Evolutionary conservation across 2,797 vertebrate genomes (phyloP).

Genomic region (Alca torda): DNA sequence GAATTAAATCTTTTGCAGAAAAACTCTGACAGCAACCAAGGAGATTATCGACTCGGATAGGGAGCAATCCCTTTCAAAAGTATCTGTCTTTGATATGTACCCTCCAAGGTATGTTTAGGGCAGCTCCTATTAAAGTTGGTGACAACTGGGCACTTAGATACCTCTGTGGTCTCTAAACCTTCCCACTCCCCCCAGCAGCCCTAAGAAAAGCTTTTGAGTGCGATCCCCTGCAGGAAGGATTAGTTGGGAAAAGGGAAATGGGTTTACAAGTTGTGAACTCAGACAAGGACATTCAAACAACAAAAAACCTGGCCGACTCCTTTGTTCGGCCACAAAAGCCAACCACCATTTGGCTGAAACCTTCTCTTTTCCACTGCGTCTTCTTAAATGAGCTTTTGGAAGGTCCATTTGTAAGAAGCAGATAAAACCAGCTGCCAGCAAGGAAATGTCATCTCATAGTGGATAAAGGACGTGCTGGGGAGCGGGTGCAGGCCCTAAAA

Average conservation of each 20-base stretch:
- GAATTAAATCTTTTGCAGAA: neutral
- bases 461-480: neutral
- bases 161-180: neutral
- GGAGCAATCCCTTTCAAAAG: neutral
- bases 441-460: neutral
- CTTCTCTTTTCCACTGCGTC: neutral
- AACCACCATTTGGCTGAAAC: conserved; percentile 21
- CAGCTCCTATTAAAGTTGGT: neutral
- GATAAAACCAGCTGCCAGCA: neutral
- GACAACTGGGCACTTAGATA: conserved; percentile 21
- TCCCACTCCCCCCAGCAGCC: neutral
- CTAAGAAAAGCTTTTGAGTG: neutral
- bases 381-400: conserved; percentile 3
- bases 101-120: neutral
- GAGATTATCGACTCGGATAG: neutral
- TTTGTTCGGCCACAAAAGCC: conserved; percentile 47
- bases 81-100: neutral
- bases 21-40: neutral
- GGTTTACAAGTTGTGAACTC: conserved; percentile 42
- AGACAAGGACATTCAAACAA: neutral
- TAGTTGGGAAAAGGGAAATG: conserved; percentile 23
- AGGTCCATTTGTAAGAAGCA: neutral
- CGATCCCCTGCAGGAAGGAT: neutral
- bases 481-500: neutral
- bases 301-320: neutral